Evolutionary conservation across 2,888 invertebrate species (phyloP).

Genomic region (Galeruca laticollis): DNA sequence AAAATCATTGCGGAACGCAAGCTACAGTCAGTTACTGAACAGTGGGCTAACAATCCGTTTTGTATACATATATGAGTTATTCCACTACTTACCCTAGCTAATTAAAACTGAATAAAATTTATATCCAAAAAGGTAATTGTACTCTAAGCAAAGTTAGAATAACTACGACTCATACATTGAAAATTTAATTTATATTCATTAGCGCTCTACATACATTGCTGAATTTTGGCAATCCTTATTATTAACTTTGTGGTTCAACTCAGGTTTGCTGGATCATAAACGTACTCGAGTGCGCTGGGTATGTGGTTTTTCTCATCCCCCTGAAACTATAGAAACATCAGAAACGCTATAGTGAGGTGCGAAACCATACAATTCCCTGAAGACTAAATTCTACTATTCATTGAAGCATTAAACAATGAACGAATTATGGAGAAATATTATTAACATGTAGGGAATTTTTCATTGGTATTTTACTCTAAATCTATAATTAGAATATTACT

Average conservation of each 20-base stretch:
- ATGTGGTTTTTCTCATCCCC: conserved; percentile 32
- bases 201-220: neutral
- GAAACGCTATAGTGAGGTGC: conserved; percentile 46
- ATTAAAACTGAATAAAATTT: too few relatives aligned
- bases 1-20: too few relatives aligned
- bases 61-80: too few relatives aligned
- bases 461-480: too few relatives aligned
- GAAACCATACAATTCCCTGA: conserved; percentile 48
- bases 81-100: too few relatives aligned
- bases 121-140: too few relatives aligned
- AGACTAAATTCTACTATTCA: conserved; percentile 46
- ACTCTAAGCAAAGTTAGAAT: too few relatives aligned
- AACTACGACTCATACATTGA: neutral
- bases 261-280: conserved; percentile 23
- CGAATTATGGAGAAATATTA: too few relatives aligned
- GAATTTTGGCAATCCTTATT: neutral
- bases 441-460: too few relatives aligned
- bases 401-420: neutral
- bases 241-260: conserved; percentile 18
- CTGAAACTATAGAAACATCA: conserved; percentile 22
- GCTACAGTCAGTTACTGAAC: too few relatives aligned
- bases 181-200: neutral
- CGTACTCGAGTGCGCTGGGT: conserved; percentile 1
- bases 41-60: too few relatives aligned
- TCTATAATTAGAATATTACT: too few relatives aligned